Evolutionary conservation across 37 sponge, comb jelly and placozoan species (phyloP).

Genomic region (Beroe forskalii): DNA sequence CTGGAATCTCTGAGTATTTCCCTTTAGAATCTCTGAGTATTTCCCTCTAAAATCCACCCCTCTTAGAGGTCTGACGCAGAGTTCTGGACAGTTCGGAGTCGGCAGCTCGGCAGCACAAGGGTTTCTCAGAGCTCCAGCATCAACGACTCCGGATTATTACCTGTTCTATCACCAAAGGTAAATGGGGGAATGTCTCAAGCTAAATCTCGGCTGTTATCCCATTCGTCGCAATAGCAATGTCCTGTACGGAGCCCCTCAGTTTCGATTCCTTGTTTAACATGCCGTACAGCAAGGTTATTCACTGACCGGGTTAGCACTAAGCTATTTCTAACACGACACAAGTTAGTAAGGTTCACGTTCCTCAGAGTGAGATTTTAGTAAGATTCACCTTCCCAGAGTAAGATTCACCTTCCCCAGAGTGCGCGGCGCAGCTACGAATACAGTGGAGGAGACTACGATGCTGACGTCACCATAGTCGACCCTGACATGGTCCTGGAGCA

Average conservation of each 20-base stretch:
- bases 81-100: background rate
- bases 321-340: background rate
- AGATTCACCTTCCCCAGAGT: background rate
- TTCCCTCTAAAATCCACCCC: too few relatives aligned
- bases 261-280: too few relatives aligned
- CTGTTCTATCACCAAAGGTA: background rate
- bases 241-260: too few relatives aligned
- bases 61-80: background rate
- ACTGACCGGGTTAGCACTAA: too few relatives aligned
- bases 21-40: too few relatives aligned
- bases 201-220: too few relatives aligned
- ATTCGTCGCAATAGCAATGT: too few relatives aligned
- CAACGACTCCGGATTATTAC: background rate
- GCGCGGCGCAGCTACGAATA: background rate
- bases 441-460: conserved; percentile 2
- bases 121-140: background rate
- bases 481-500: conserved; percentile 21
- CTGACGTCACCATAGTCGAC: conserved; percentile 55
- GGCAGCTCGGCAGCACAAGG: background rate
- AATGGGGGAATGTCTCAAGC: too few relatives aligned
- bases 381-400: too few relatives aligned
- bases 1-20: too few relatives aligned
- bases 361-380: background rate
- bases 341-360: background rate
- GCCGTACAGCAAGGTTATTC: too few relatives aligned